Evolutionary conservation across 2,888 invertebrate genomes (phyloP), one percentile per base, ranked within the genome.

Genomic region (Ptilodon capucinus): DNA sequence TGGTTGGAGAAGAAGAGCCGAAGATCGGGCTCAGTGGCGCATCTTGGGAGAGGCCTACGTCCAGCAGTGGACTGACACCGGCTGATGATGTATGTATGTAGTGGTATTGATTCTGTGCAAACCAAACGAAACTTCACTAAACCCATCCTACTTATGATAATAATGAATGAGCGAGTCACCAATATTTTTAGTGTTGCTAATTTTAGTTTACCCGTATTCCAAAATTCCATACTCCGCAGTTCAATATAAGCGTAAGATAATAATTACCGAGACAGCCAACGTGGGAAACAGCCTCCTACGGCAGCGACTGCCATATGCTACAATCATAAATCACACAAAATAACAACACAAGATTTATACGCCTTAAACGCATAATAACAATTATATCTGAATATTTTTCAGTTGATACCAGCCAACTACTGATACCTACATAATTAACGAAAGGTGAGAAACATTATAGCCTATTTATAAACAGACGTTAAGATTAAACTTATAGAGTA

Each of bases 271-370:
- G 54, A 54, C 59, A 59, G 46, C 61, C 48, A 50, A 60, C 61
- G 68, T 84, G 81, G 73, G 72, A 64, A 74, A 62, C 54, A 46
- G 56, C 70, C 60, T 71, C 66, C 68, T 68, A 66, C 78, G 76
- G 76, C 81, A 71, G 72, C 73, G 71, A 68, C 61, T 71, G 77
- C 75, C 74, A 75, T 76, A 76, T 74, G 72, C 71, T 56, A 62
- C 68, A 51, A 44, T 51, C 62, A 82, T 86, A 86, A 86, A 86
- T 86, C 84, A 84, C 70, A 57, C 59, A 61, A 60, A 68, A 73
- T 74, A 76, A 76, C 74, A 75, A 71, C 69, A 49, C 46, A 64
- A 76, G 81, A 84, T 84, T 83, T 83, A 84, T 81, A 67, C 64
- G 67, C 68, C 71, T 64, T 76, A 76, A 77, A 76, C 71, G 74